Percentiles rank a stretch among this genome's conserved stretches.
phyloP scores from a whole-genome alignment of 2,888 invertebrate genomes.

The Nomada lathburiana region DNA sequence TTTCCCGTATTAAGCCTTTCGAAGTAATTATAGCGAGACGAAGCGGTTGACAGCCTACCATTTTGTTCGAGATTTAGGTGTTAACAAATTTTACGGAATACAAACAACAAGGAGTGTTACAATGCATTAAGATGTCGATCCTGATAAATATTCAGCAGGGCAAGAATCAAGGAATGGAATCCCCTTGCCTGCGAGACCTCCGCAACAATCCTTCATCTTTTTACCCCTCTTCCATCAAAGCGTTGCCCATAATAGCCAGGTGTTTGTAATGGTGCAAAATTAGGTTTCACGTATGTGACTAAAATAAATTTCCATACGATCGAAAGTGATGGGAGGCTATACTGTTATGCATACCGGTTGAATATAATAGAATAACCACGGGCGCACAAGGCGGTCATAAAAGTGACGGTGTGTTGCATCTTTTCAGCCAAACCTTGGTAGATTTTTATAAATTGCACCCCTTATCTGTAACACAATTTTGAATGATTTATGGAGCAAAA shows the following conservation, averaged over 20 bases:
- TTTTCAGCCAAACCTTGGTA: background rate
- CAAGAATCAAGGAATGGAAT: background rate
- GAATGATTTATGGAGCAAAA: background rate
- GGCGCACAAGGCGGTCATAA: background rate
- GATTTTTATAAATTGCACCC: background rate
- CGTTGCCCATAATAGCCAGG: slow-evolving; percentile 8
- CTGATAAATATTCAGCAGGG: slow-evolving; percentile 56
- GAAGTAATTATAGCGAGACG: background rate
- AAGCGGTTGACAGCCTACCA: too few species aligned
- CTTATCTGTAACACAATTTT: background rate
- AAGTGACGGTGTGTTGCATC: background rate
- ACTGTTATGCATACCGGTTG: background rate
- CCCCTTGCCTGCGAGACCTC: slow-evolving; percentile 1
- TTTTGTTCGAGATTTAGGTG: too few species aligned
- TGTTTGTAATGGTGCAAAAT: slow-evolving; percentile 33
- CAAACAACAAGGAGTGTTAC: background rate
- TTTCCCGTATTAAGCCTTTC: background rate
- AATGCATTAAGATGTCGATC: slow-evolving; percentile 8
- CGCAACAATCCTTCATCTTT: background rate
- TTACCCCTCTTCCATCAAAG: background rate
- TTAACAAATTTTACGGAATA: background rate
- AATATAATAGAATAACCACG: slow-evolving; percentile 7
- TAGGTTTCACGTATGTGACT: slow-evolving; percentile 27
- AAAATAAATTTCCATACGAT: slow-evolving; percentile 55
- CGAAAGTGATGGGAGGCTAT: slow-evolving; percentile 10